A percentile compares a stretch with the other conserved stretches of the same genome.
Conservation (phyloP, 1,140 invertebrate species). For the Drosophila pseudoobscura region DNA sequence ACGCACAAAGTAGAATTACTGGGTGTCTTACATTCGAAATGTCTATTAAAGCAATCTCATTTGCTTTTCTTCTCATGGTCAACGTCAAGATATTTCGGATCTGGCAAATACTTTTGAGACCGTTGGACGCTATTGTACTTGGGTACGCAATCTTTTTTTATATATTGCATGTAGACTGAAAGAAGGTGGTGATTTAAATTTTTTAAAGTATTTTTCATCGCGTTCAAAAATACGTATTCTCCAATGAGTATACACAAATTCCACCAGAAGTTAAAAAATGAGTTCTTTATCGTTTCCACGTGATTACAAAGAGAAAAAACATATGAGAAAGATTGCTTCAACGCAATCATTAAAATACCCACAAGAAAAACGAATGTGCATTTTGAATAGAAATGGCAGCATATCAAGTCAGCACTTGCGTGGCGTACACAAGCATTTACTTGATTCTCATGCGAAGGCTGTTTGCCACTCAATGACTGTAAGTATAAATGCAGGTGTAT, state of each 20-base stretch:
- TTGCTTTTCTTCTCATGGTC: constrained; percentile 73
- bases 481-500: constrained; percentile 81
- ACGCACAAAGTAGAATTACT: no score
- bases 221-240: constrained; percentile 29
- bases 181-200: constrained; percentile 12
- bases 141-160: constrained; percentile 32
- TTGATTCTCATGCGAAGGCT: constrained; percentile 88
- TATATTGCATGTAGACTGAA: constrained; percentile 11
- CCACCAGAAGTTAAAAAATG: constrained; percentile 39
- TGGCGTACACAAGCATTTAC: constrained; percentile 89
- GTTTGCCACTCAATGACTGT: constrained; percentile 91
- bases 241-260: constrained; percentile 9
- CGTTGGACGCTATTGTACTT: constrained; percentile 39
- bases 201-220: not conserved
- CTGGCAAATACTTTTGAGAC: constrained; percentile 49
- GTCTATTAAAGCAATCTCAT: constrained; percentile 57
- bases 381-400: constrained; percentile 78
- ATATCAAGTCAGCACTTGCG: constrained; percentile 85
- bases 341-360: constrained; percentile 66
- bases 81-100: constrained; percentile 63
- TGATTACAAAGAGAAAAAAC: constrained; percentile 33
- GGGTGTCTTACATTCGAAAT: not conserved
- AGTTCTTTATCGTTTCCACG: constrained; percentile 72
- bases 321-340: constrained; percentile 48
- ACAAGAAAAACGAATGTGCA: constrained; percentile 51